Conservation (phyloP, 2,113 vertebrate genomes). For the Calidris pugnax region DNA sequence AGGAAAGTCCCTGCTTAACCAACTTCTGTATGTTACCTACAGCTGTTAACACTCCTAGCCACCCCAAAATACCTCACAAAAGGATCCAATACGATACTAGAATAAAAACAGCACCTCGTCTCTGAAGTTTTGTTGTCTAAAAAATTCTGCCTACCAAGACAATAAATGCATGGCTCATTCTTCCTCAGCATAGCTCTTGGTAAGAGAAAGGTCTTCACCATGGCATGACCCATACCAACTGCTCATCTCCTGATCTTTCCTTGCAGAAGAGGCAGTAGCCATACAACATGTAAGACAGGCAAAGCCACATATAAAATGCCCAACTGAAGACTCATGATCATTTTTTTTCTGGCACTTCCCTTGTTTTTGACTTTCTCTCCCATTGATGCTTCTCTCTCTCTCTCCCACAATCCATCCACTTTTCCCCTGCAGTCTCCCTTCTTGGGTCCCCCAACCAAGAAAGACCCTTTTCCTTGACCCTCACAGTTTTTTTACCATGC, state of each 20-base stretch:
- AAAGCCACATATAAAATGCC: not conserved
- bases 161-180: rapidly evolving
- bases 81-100: not conserved
- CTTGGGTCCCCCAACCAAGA: not conserved
- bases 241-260: not conserved
- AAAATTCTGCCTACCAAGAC: not conserved
- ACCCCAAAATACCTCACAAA: not conserved
- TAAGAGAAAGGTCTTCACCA: not conserved
- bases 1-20: not conserved
- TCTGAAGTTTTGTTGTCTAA: not conserved
- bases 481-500: not conserved
- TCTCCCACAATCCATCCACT: not conserved
- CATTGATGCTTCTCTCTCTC: not conserved
- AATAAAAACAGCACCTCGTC: not conserved
- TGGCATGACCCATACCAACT: not conserved
- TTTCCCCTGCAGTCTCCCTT: not conserved
- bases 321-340: not conserved
- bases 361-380: not conserved
- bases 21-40: not conserved
- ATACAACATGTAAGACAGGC: not conserved
- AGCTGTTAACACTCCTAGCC: not conserved
- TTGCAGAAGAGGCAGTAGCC: not conserved
- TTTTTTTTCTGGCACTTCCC: not conserved
- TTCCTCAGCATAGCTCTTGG: not conserved
- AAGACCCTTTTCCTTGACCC: not conserved